Evolutionary conservation across 30 jellyfish, hydroid and myxozoan species (phyloP), one percentile per base, ranked within the genome.

Genomic region (Haliclystus octoradiatus): DNA sequence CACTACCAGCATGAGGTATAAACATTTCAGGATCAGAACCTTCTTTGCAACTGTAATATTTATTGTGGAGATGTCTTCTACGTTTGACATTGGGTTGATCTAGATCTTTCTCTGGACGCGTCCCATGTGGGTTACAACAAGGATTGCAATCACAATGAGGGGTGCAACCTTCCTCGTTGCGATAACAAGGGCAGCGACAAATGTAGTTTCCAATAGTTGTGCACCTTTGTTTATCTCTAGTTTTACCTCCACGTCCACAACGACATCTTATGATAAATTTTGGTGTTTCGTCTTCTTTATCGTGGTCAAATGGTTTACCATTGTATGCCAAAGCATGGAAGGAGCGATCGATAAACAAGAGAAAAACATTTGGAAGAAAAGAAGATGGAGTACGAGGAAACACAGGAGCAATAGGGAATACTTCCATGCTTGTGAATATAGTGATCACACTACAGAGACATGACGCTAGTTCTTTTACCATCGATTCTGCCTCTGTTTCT

Each of bases 201-300:
- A 80, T 70, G 73, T 88, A 88, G 50, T 88, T 75, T 24, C 63
- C 94, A 68, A 71, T 84, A 3, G 97, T 80, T 31, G 74, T 82
- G 69, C 97, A 88, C 27, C 69, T 74, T 34, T 93, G 94, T 49
- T 71, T 75, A 63, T 66, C 92, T n/a, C n/a, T n/a, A 35, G 74
- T 53, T 31, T 63, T 71, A 22, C 89, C 75, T 25, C 97, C 97
- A 2, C 97, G 90, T 28, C 97, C 97, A 74, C 97, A 88, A 32
- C 93, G 52, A 53, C 97, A 88, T 34, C 73, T 85, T n/a, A n/a
- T n/a, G n/a, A n/a, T n/a, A n/a, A n/a, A n/a, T n/a, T n/a, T n/a
- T n/a, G n/a, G n/a, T n/a, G n/a, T n/a, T n/a, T n/a, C n/a, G n/a
- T n/a, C n/a, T n/a, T n/a, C n/a, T n/a, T n/a, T n/a, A n/a, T n/a